Evolutionary conservation across 2,888 invertebrate species (phyloP), one percentile per base, ranked within the genome.

Genomic region (Glaucopsyche alexis): DNA sequence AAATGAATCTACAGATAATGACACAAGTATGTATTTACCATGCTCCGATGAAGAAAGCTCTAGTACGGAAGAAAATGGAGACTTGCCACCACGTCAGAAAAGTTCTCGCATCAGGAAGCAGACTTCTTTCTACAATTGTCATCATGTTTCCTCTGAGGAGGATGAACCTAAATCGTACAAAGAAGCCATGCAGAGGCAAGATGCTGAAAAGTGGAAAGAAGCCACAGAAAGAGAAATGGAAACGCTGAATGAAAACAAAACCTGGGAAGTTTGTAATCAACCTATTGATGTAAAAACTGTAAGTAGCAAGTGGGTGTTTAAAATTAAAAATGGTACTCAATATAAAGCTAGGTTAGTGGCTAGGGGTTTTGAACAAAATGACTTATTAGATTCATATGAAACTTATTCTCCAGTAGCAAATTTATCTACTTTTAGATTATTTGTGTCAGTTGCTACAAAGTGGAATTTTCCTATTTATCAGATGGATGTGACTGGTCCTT

Each of bases 291-390:
- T 8, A 69, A 76, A 77, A 9, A 69, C 67, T 3, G 65, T 79
- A 13, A 76, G 75, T 75, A 77, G 75, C 29, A 80, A 79, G 55
- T 80, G 80, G 80, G 77, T 79, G 2, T 80, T 80, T 72, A 78
- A 76, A 71, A 71, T 76, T 0, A 80, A 79, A 73, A 60, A 71
- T 16, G 2, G 29, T 71, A 66, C 60, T 74, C 19, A 66, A 42
- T 67, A 67, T 55, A 74, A 71, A 55, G 67, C 64, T 71, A n/a
- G n/a, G n/a, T n/a, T n/a, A 66, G 67, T 74, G 42, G 71, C 55
- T 0, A 71, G 71, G 29, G 71, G 71, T 52, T 74, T 74, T 71
- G 71, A 74, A 29, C 67, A 71, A 13, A 5, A 55, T 65, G 45
- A 74, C 71, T 9, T n/a, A 14, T n/a, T 74, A 9, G 66, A 71